A percentile compares a stretch with the other conserved stretches of the same genome.
phyloP scores from a whole-genome alignment of 2,113 vertebrate species.

The Chunga burmeisteri region DNA sequence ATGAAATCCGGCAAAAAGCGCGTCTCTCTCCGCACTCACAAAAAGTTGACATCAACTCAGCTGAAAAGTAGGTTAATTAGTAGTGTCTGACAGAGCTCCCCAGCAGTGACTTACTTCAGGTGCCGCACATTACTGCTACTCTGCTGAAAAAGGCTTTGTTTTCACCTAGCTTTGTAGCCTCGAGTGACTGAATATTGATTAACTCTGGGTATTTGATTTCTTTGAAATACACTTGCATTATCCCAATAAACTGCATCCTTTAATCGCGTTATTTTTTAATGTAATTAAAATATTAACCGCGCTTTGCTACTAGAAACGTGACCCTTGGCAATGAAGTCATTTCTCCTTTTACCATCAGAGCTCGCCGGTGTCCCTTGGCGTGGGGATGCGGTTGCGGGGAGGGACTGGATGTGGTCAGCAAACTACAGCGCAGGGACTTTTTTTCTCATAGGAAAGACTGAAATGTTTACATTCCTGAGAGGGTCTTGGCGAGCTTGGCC shows the following conservation, averaged over 20 bases:
- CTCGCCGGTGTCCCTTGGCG: neutral
- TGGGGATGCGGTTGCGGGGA: neutral
- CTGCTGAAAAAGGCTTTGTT: conserved; percentile 49
- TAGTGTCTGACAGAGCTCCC: conserved; percentile 51
- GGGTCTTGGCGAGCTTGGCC: neutral
- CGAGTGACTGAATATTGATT: conserved; percentile 59
- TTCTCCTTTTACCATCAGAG: neutral
- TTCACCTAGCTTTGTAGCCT: conserved; percentile 41
- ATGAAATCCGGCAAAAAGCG: neutral
- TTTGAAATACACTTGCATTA: conserved; percentile 16
- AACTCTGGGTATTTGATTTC: conserved; percentile 25
- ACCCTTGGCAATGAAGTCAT: neutral
- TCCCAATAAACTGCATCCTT: neutral
- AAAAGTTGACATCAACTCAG: conserved; percentile 50
- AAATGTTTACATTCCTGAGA: neutral
- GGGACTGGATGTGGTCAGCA: neutral
- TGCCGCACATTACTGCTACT: conserved; percentile 6
- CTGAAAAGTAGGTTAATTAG: conserved; percentile 75
- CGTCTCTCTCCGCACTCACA: neutral
- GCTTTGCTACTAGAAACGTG: neutral
- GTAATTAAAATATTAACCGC: conserved; percentile 29
- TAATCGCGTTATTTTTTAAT: neutral
- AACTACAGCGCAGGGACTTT: neutral
- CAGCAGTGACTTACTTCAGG: conserved; percentile 67
- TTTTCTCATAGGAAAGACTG: neutral